These are phyloP conservation scores for Ophioninae sp. DNA, from an alignment of 2,888 invertebrate species.

Conservation along the genomic window DNA sequence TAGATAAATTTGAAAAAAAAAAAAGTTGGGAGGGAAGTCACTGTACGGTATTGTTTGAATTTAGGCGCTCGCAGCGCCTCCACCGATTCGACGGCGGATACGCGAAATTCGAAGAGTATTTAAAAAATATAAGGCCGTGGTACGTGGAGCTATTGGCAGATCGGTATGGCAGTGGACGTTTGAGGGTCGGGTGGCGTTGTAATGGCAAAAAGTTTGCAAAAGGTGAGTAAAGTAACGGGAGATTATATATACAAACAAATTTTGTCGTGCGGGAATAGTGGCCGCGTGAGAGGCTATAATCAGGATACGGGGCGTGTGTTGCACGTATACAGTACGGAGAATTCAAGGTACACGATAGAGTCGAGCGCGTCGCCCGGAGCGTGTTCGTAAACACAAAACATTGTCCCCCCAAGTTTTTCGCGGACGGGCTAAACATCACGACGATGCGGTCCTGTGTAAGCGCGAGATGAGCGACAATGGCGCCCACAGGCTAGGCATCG, in stretches of 20 bases:
- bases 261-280: constrained; percentile 26
- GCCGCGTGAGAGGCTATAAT: not conserved
- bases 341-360: constrained; percentile 9
- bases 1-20: not conserved
- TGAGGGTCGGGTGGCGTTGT: constrained; percentile 91
- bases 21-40: not conserved
- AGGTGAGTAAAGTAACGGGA: constrained; percentile 84
- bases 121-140: constrained; percentile 80
- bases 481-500: constrained; percentile 72
- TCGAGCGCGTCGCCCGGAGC: constrained; percentile 34
- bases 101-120: constrained; percentile 81
- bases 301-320: constrained; percentile 6
- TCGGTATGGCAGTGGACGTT: constrained; percentile 86
- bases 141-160: constrained; percentile 74
- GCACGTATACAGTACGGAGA: not conserved
- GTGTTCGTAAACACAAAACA: constrained; percentile 36
- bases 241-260: constrained; percentile 62
- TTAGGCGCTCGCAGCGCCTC: constrained; percentile 76
- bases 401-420: constrained; percentile 32
- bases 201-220: constrained; percentile 90
- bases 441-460: constrained; percentile 60
- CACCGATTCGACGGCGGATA: constrained; percentile 76
- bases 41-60: constrained; percentile 70
- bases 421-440: constrained; percentile 30
- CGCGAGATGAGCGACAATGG: constrained; percentile 78